phyloP scores from a whole-genome alignment of 35 echinoderm and acorn worm species.

The Stichopus chloronotus region DNA sequence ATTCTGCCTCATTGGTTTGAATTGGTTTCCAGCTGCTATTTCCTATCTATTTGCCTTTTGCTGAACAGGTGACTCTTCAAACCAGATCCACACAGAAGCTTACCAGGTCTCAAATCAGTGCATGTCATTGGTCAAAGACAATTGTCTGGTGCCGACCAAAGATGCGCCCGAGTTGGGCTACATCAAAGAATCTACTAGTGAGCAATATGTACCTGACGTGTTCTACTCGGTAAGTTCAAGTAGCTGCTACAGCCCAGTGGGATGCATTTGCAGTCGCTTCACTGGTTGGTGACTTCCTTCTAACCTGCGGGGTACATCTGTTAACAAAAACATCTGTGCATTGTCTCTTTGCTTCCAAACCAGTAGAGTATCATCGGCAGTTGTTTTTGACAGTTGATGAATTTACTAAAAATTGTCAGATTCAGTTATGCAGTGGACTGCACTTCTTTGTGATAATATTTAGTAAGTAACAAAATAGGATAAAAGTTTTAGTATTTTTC shows the following conservation, averaged over 20 bases:
- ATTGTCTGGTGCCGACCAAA: slow-evolving; percentile 91
- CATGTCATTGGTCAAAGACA: slow-evolving; percentile 89
- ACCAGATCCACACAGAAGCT: slow-evolving; percentile 96
- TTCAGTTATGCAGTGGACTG: no score
- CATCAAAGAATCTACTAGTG: slow-evolving; percentile 84
- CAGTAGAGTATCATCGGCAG: no score
- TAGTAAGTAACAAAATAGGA: no score
- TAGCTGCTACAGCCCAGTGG: not conserved
- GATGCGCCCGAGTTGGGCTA: slow-evolving; percentile 95
- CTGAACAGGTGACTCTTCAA: slow-evolving; percentile 78
- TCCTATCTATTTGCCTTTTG: no score
- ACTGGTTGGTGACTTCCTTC: not conserved
- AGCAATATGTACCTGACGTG: slow-evolving; percentile 96
- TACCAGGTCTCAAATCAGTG: slow-evolving; percentile 99
- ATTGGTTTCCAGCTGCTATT: no score
- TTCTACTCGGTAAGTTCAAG: slow-evolving; percentile 81
- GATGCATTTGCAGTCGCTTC: not conserved
- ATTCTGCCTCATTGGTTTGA: no score
- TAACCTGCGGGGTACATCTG: not conserved
- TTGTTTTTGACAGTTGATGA: no score
- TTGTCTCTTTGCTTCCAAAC: no score
- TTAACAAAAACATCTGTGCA: no score
- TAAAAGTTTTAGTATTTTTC: no score
- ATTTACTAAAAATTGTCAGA: no score
- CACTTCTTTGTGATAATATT: no score